Conservation (phyloP, 1,140 invertebrate genomes). For the Oscheius sp. region DNA sequence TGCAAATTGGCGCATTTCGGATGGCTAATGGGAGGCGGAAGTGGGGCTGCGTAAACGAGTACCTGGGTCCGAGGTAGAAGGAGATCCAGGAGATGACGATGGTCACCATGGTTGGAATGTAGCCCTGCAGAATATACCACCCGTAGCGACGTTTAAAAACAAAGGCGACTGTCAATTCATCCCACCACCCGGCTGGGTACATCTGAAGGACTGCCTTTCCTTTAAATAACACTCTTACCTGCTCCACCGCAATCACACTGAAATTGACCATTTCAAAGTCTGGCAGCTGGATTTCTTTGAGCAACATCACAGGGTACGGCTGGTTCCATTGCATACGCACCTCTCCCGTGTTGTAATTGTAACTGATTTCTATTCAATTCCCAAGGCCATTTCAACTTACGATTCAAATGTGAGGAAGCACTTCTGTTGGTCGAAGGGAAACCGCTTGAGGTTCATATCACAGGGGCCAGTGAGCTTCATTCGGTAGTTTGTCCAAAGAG, state of each 20-base stretch:
- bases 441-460: conserved; percentile 59
- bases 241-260: conserved; percentile 57
- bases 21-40: not conserved
- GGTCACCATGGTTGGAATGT: conserved; percentile 58
- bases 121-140: conserved; percentile 60
- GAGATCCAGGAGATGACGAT: conserved; percentile 61
- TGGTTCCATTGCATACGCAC: conserved; percentile 60
- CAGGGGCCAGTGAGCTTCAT: conserved; percentile 59
- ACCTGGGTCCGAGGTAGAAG: conserved; percentile 56
- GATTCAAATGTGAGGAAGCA: conserved; percentile 41
- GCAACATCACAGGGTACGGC: conserved; percentile 56
- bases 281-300: conserved; percentile 58
- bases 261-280: conserved; percentile 60
- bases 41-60: no score
- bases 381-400: conserved; percentile 25
- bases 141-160: conserved; percentile 56
- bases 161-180: conserved; percentile 58
- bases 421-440: conserved; percentile 43
- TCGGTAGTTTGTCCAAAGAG: conserved; percentile 59
- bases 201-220: conserved; percentile 43
- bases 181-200: conserved; percentile 59
- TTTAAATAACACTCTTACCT: conserved; percentile 35
- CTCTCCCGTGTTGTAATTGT: conserved; percentile 61
- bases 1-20: not conserved
- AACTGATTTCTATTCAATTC: conserved; percentile 36